A percentile compares a stretch with the other conserved stretches of the same genome.
These are phyloP conservation scores for Poecilus cupreus DNA, from an alignment of 2,888 invertebrate genomes.

Conservation along the genomic window DNA sequence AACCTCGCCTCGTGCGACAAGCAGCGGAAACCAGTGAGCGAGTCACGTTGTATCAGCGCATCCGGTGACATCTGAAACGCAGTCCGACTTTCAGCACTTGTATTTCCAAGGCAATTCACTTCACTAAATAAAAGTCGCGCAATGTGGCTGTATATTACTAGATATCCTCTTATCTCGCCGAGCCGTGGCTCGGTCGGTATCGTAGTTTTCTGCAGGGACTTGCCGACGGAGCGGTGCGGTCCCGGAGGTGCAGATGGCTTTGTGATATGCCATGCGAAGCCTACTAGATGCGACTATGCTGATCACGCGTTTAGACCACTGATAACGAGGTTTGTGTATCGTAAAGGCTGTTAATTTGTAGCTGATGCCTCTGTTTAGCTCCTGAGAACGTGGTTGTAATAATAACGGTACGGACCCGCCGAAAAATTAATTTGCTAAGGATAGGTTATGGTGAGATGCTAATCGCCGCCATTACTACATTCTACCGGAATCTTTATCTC, in stretches of 20 bases:
- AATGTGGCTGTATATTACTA: slow-evolving; percentile 21
- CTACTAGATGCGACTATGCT: slow-evolving; percentile 16
- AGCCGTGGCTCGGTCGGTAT: background rate
- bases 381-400: background rate
- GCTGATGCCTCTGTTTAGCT: slow-evolving; percentile 1
- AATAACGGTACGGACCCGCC: background rate
- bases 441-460: background rate
- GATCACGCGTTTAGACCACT: slow-evolving; percentile 29
- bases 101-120: slow-evolving; percentile 6
- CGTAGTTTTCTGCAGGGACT: background rate
- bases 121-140: slow-evolving; percentile 7
- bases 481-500: background rate
- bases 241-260: slow-evolving; percentile 3
- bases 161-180: slow-evolving; percentile 22
- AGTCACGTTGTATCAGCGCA: slow-evolving; percentile 31
- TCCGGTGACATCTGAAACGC: slow-evolving; percentile 3
- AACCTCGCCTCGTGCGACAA: slow-evolving; percentile 1
- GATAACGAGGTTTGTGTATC: slow-evolving; percentile 25
- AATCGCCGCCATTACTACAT: background rate
- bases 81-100: background rate
- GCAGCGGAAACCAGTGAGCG: background rate
- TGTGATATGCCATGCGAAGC: background rate
- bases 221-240: background rate
- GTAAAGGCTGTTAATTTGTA: slow-evolving; percentile 34
- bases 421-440: background rate